These are phyloP conservation scores for Athetis lepigone DNA, from an alignment of 2,888 invertebrate species.

Conservation along the genomic window DNA sequence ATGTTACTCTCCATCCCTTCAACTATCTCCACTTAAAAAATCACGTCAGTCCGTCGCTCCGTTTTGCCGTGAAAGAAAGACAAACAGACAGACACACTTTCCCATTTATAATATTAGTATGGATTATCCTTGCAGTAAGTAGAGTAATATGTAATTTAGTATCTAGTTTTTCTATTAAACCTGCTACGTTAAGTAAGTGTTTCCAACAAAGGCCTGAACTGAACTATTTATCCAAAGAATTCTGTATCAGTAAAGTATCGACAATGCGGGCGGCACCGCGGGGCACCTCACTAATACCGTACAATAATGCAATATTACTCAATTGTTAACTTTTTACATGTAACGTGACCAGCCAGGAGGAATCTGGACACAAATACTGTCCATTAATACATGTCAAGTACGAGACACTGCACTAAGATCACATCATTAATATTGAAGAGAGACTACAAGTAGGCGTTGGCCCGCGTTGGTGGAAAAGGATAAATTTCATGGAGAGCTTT, in stretches of 20 bases:
- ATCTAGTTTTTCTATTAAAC: not conserved
- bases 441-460: conserved; percentile 82
- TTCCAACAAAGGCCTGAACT: conserved; percentile 18
- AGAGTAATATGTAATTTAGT: no score
- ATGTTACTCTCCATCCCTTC: no score
- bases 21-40: no score
- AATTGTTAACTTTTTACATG: conserved; percentile 65
- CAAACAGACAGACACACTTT: not conserved
- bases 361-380: conserved; percentile 82
- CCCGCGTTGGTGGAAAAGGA: conserved; percentile 82
- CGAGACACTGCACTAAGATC: conserved; percentile 87
- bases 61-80: no score
- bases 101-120: no score
- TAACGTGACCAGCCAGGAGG: conserved; percentile 74
- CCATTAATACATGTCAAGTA: conserved; percentile 88
- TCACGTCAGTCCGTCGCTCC: no score
- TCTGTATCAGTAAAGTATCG: conserved; percentile 33
- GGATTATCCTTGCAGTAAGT: not conserved
- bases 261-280: conserved; percentile 58
- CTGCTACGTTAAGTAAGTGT: not conserved
- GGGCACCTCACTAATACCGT: conserved; percentile 47
- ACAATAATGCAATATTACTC: conserved; percentile 62
- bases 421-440: conserved; percentile 89
- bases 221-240: conserved; percentile 16
- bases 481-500: conserved; percentile 86